Conservation (phyloP, 53 echinoderm and acorn worm genomes). For the Paracentrotus lividus region DNA sequence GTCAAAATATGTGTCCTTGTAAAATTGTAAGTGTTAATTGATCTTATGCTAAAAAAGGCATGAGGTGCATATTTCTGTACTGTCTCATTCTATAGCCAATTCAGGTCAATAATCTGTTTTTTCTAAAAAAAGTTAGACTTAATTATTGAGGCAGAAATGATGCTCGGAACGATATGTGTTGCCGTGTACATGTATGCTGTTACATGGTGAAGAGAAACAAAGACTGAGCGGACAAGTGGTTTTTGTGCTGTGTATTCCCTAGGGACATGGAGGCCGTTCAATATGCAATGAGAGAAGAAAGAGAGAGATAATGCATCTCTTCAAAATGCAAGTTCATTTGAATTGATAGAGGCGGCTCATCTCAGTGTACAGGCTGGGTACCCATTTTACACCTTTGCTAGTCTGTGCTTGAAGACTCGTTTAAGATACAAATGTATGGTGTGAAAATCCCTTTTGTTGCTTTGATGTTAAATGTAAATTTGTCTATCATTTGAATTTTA, state of each 20-base stretch:
- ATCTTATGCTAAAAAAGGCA: neutral
- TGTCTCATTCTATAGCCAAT: neutral
- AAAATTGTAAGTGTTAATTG: constrained; percentile 1
- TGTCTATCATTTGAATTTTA: too few species aligned
- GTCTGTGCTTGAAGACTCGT: constrained; percentile 1
- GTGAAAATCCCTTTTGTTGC: neutral
- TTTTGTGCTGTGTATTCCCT: constrained; percentile 17
- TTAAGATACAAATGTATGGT: neutral
- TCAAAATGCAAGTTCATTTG: constrained; percentile 45
- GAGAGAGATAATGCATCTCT: neutral
- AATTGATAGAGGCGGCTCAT: neutral
- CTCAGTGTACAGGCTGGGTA: neutral
- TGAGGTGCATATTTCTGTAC: neutral
- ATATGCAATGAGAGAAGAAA: constrained; percentile 50
- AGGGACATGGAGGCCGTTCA: constrained; percentile 25
- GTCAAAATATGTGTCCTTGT: constrained; percentile 41
- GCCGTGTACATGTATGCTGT: neutral
- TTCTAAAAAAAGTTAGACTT: neutral
- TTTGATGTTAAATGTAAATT: too few species aligned
- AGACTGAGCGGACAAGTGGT: constrained; percentile 8
- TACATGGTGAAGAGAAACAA: constrained; percentile 11
- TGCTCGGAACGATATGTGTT: neutral
- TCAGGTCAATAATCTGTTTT: constrained; percentile 13
- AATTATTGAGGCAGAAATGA: neutral
- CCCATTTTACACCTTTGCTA: constrained; percentile 32